Percentiles rank a stretch among this genome's conserved stretches.
phyloP scores from a whole-genome alignment of 30 jellyfish, hydroid and myxozoan species.

The Turritopsis rubra region DNA sequence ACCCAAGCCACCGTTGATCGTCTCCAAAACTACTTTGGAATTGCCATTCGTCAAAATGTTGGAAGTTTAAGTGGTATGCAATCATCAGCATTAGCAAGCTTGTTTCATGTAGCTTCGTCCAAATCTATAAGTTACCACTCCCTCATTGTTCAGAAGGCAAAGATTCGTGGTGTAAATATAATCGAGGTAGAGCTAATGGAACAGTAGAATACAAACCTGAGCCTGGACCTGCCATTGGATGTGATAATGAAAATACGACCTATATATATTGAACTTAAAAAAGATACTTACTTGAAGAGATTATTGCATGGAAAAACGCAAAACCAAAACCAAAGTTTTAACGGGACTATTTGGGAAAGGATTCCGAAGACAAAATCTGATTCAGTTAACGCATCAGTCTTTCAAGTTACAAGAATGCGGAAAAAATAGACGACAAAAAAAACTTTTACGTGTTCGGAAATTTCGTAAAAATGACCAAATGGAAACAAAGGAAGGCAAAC shows the following conservation, averaged over 20 bases:
- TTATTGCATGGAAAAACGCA: too few species aligned
- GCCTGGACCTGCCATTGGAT: slow-evolving; percentile 33
- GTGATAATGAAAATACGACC: slow-evolving; percentile 23
- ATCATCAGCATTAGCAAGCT: slow-evolving; percentile 28
- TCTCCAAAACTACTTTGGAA: slow-evolving; percentile 35
- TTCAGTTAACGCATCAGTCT: neutral
- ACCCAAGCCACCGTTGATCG: slow-evolving; percentile 24
- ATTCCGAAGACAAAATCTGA: neutral
- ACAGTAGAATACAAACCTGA: slow-evolving; percentile 18
- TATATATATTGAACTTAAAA: neutral
- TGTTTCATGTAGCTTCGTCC: slow-evolving; percentile 53
- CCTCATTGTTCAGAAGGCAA: slow-evolving; percentile 39
- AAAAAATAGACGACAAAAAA: neutral
- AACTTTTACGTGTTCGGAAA: neutral
- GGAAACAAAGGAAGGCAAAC: neutral
- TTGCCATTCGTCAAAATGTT: slow-evolving; percentile 41
- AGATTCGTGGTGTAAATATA: slow-evolving; percentile 33
- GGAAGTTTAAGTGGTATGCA: slow-evolving; percentile 27
- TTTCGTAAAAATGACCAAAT: neutral
- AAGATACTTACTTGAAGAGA: neutral
- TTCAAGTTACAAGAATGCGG: neutral
- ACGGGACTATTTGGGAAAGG: neutral
- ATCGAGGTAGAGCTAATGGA: slow-evolving; percentile 41
- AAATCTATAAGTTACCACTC: slow-evolving; percentile 16
- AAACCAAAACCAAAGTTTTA: neutral